These are phyloP conservation scores for Formica selysi DNA, from an alignment of 1,140 invertebrate genomes.

Conservation along the genomic window DNA sequence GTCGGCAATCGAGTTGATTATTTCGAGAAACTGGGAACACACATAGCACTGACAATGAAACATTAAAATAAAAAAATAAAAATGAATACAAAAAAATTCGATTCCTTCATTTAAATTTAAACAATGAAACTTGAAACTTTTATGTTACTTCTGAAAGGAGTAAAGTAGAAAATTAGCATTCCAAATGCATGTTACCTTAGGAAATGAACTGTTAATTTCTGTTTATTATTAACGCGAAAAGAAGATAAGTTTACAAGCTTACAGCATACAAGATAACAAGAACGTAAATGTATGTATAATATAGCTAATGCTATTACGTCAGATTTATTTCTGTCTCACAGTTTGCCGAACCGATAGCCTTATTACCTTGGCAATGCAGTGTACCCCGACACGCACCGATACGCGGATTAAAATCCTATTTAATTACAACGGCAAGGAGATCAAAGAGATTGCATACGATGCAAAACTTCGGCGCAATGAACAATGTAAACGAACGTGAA, in stretches of 20 bases:
- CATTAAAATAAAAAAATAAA: no score
- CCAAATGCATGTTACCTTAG: not conserved
- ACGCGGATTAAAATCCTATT: not conserved
- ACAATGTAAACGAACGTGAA: not conserved
- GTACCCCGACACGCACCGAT: not conserved
- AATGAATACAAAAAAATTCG: not conserved
- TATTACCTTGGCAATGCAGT: not conserved
- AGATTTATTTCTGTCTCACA: constrained; percentile 21
- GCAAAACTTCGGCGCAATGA: not conserved
- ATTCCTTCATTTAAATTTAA: not conserved
- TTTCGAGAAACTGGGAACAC: not conserved
- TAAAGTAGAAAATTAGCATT: not conserved
- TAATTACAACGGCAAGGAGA: not conserved
- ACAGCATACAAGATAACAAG: not conserved
- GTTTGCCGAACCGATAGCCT: constrained; percentile 1
- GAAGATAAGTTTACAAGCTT: not conserved
- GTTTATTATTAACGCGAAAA: constrained; percentile 10
- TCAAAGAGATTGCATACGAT: not conserved
- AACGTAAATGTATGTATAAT: not conserved
- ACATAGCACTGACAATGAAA: no score
- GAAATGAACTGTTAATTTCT: not conserved
- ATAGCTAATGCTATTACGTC: not conserved
- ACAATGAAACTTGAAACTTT: not conserved
- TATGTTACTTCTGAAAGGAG: not conserved
- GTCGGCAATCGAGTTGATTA: not conserved